Base-by-base conservation (phyloP, 2,888 invertebrate genomes). In the Chymomyza caudatula region DNA sequence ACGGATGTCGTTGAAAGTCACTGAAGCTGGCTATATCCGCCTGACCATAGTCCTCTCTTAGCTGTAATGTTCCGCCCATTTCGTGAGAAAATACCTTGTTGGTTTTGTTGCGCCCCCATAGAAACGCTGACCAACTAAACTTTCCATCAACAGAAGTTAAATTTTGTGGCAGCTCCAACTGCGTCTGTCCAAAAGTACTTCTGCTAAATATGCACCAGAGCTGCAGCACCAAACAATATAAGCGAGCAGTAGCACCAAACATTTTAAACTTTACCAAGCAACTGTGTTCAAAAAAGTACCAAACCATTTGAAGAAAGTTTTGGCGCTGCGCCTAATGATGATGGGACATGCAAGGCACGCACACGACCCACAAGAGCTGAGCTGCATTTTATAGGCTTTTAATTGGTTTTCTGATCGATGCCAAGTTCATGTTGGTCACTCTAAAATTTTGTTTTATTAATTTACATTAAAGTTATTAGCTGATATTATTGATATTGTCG, bases 1-100 rank as follows among this genome's bases (percentile, higher is more conserved):
- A 89, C 0, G 89, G 86, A 72, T 89, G 89, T 0, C 76, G 78
- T 2, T 85, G 87, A 44, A 88, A 87, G 8, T 76, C 74, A 3
- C 65, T 64, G 4, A 79, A 85, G 19, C 43, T 76, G 37, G 71
- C 59, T 47, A 85, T 54, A 23, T 85, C 84, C 63, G 57, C 71
- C 29, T 73, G 65, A 1, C 49, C 69, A 37, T 81, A 83, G 13
- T 83, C 78, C 22, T 83, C 64, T 17, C 70, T 79, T 0, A 77
- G 19, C 13, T 71, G 67, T 17, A 74, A 15, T 0, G 29, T 22
- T 11, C 4, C 42, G 11, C 42, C 44, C 4, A 11, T 11, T 11
- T 54, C n/a, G 20, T 42, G 23, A 42, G 42, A 54, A 29, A 25
- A n/a, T 4, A 22, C 23, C 20, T 75, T 76, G 3, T 74, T 69